Evolutionary conservation across 2,888 invertebrate genomes (phyloP), one percentile per base, ranked within the genome.

Genomic region (Aphodius granarius): DNA sequence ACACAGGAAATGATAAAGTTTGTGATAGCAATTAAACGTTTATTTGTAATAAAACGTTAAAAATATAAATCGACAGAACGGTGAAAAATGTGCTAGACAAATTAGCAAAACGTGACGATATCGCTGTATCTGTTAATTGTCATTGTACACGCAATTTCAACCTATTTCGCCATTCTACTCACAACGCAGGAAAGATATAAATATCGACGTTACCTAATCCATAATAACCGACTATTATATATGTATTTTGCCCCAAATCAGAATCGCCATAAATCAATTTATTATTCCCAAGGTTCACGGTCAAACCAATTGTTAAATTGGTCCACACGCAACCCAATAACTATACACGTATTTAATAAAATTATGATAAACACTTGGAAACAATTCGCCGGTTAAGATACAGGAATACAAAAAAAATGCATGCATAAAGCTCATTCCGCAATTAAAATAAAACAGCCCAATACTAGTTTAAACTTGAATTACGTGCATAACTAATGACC

Each of bases 381-480:
- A 73, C 73, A 76, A 73, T 71, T 73, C 64, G 71, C 71, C 64
- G 20, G 65, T 64, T 72, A 72, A 71, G 64, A 64, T 63, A 73
- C 66, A 73, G 63, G 71, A 43, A 71, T 13, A 75, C 16, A 75
- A 20, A 68, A 75, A 21, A 75, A 20, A 68, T 64, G 63, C 76
- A 76, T 73, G 75, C 75, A 75, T 66, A 20, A 76, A 76, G 73
- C 76, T 64, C 73, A 73, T 71, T 73, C 76, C 62, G 43, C 43
- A 43, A 65, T 66, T 17, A 63, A 68, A 72, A 22, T n/a, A 65
- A 73, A 71, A 71, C 63, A 71, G 71, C 73, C 73, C 73, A 70
- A 71, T 73, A 76, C 76, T 76, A 71, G 71, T 73, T 73, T 73
- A 64, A 65, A 43, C 43, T 63, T 43, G 71, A 73, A 68, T 5